phyloP scores from a whole-genome alignment of 2,888 invertebrate genomes.

The Mycogona germanica region DNA sequence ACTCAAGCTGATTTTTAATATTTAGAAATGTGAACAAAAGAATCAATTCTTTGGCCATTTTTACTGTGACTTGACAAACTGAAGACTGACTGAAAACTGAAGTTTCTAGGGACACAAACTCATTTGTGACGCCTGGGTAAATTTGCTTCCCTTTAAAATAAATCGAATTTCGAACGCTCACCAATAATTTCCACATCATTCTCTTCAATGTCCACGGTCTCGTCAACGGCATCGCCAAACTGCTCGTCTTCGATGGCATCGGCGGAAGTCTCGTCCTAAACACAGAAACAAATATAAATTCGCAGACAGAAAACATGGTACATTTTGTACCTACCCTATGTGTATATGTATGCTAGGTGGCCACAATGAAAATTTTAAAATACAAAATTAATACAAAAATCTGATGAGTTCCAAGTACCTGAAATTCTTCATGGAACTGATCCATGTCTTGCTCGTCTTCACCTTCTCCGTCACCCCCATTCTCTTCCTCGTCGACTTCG shows the following conservation, averaged over 20 bases:
- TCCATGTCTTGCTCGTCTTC: constrained; percentile 11
- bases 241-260: constrained; percentile 24
- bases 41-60: too few species aligned
- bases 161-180: too few species aligned
- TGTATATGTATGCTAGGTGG: neutral
- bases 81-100: too few species aligned
- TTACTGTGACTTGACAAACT: too few species aligned
- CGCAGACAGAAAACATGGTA: neutral
- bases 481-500: constrained; percentile 22
- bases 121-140: too few species aligned
- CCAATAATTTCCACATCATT: constrained; percentile 20
- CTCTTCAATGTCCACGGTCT: constrained; percentile 23
- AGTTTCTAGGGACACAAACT: too few species aligned
- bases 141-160: too few species aligned
- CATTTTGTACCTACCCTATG: neutral
- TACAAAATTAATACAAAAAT: neutral
- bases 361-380: too few species aligned
- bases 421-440: constrained; percentile 38
- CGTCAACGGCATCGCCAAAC: constrained; percentile 24
- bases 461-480: neutral
- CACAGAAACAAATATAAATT: neutral
- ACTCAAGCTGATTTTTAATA: too few species aligned
- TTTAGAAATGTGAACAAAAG: too few species aligned
- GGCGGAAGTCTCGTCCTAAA: constrained; percentile 1
- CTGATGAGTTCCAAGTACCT: neutral